These are phyloP conservation scores for Pelmatolapia mariae DNA, from an alignment of 2,113 vertebrate genomes.

Conservation along the genomic window DNA sequence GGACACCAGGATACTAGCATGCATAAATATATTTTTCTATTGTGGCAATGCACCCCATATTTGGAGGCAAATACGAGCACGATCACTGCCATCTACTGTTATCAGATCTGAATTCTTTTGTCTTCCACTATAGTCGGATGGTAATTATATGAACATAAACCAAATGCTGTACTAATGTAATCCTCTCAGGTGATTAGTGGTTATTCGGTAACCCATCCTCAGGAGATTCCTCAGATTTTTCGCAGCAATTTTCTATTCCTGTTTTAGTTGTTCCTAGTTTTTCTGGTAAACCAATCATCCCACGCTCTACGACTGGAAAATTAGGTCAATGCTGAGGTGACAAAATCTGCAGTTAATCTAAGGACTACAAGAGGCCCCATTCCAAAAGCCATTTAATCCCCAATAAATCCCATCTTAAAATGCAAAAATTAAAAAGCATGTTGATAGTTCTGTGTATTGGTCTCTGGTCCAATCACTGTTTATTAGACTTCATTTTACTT, in stretches of 20 bases:
- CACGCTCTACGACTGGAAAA: neutral
- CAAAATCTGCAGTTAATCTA: neutral
- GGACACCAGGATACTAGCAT: neutral
- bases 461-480: neutral
- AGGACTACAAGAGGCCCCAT: neutral
- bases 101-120: neutral
- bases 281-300: neutral
- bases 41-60: neutral
- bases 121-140: neutral
- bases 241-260: neutral
- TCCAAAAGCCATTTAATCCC: neutral
- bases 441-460: neutral
- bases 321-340: neutral
- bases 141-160: neutral
- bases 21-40: neutral
- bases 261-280: neutral
- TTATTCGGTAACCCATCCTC: neutral
- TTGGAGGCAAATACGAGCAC: rapidly evolving
- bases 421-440: neutral
- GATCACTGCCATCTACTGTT: neutral
- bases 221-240: neutral
- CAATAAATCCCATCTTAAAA: neutral
- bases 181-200: neutral
- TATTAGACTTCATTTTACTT: neutral
- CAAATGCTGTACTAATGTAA: neutral